phyloP scores from a whole-genome alignment of 2,888 invertebrate species.

The Steinernema carpocapsae region DNA sequence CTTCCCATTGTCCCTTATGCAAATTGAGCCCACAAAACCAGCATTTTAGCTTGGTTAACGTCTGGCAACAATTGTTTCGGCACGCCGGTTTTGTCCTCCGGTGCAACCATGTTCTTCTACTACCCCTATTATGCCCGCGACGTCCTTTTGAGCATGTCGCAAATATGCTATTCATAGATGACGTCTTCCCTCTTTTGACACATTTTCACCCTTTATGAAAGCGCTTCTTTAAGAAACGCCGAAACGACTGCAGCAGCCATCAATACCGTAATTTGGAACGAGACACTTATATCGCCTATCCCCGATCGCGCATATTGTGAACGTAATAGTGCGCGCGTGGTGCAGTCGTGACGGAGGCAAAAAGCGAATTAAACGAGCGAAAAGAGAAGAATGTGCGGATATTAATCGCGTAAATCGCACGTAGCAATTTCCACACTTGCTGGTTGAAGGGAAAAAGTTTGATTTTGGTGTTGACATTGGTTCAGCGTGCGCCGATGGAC shows the following conservation, averaged over 20 bases:
- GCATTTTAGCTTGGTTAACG: neutral
- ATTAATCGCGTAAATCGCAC: constrained; percentile 27
- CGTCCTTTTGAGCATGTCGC: too few species aligned
- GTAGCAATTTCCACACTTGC: neutral
- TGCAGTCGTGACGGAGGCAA: neutral
- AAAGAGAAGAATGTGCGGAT: constrained; percentile 29
- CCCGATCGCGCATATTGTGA: neutral
- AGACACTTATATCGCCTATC: neutral
- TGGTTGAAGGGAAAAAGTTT: neutral
- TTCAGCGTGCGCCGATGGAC: neutral
- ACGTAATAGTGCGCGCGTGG: neutral
- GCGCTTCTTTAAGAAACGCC: too few species aligned
- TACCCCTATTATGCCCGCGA: neutral
- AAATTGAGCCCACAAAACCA: neutral
- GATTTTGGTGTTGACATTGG: constrained; percentile 33
- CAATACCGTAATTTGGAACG: too few species aligned
- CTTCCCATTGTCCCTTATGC: constrained; percentile 17
- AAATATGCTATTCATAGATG: neutral
- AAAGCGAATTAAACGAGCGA: constrained; percentile 33
- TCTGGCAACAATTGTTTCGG: constrained; percentile 15
- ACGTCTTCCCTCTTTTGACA: neutral
- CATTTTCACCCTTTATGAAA: neutral
- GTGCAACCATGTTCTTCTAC: neutral
- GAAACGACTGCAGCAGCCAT: too few species aligned
- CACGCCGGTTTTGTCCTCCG: neutral